Percentiles rank a stretch among this genome's conserved stretches.
Conservation (phyloP, 2,888 invertebrate genomes). For the Trachelus troglodyta region DNA sequence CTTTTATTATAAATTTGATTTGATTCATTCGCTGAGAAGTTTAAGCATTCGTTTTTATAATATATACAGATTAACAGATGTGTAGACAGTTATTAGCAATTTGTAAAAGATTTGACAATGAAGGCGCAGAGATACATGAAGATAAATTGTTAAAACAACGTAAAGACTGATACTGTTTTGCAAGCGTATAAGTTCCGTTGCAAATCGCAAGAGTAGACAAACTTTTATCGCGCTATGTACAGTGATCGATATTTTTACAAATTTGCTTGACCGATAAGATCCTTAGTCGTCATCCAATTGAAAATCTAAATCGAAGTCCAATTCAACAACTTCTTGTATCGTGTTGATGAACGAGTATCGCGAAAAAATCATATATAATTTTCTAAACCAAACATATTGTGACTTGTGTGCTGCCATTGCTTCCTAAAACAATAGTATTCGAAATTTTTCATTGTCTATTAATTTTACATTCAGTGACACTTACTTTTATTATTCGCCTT, state of each 20-base stretch:
- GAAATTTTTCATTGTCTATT: background rate
- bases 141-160: background rate
- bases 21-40: background rate
- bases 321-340: conserved; percentile 78
- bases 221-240: conserved; percentile 11
- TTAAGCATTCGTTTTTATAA: background rate
- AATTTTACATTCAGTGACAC: conserved; percentile 7
- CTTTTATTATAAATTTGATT: background rate
- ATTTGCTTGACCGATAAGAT: background rate
- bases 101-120: background rate
- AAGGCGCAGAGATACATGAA: background rate
- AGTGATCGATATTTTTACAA: background rate
- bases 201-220: background rate
- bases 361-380: conserved; percentile 88
- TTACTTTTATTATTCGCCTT: conserved; percentile 55
- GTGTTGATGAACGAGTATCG: conserved; percentile 93
- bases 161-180: background rate
- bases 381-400: conserved; percentile 96
- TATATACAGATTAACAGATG: background rate
- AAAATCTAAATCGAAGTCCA: conserved; percentile 82
- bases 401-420: conserved; percentile 90
- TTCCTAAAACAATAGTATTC: conserved; percentile 64
- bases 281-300: conserved; percentile 71
- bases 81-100: background rate
- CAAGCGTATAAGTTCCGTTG: background rate